Evolutionary conservation across 2,797 vertebrate species (phyloP).

Genomic region (Protonibea diacanthus): DNA sequence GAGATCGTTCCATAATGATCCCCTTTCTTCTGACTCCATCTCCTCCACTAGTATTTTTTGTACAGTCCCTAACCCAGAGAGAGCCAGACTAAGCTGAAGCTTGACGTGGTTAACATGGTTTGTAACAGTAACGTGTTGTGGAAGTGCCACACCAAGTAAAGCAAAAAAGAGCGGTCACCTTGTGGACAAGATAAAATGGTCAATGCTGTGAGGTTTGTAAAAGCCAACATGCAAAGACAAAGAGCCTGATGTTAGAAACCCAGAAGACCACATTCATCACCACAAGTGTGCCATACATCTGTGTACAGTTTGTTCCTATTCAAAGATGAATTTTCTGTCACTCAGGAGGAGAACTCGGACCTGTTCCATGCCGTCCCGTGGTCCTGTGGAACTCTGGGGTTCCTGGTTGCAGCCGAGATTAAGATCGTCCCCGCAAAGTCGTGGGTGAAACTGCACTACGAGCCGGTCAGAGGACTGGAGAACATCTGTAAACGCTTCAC

Average conservation of each 20-base stretch:
- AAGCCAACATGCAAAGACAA: not conserved
- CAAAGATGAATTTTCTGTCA: slow-evolving; percentile 4
- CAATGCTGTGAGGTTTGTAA: not conserved
- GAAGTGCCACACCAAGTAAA: not conserved
- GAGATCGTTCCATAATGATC: too few relatives aligned
- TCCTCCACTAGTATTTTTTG: not conserved
- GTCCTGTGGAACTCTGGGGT: slow-evolving; percentile 98
- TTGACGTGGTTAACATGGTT: too few relatives aligned
- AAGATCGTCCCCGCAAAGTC: slow-evolving; percentile 93
- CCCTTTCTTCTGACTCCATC: too few relatives aligned
- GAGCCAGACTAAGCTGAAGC: not conserved
- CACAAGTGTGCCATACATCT: not conserved
- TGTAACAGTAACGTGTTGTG: not conserved
- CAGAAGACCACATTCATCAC: not conserved
- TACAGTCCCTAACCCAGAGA: not conserved
- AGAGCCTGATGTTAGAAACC: not conserved
- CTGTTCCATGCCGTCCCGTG: slow-evolving; percentile 98
- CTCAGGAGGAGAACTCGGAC: slow-evolving; percentile 94
- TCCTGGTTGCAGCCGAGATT: slow-evolving; percentile 97
- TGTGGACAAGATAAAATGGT: not conserved
- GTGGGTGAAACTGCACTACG: slow-evolving; percentile 91
- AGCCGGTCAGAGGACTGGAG: slow-evolving; percentile 90
- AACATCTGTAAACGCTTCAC: slow-evolving; percentile 92
- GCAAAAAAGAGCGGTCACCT: not conserved
- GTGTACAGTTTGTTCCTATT: not conserved